Conservation (phyloP, 2,797 vertebrate genomes). For the Micromesistius poutassou region DNA sequence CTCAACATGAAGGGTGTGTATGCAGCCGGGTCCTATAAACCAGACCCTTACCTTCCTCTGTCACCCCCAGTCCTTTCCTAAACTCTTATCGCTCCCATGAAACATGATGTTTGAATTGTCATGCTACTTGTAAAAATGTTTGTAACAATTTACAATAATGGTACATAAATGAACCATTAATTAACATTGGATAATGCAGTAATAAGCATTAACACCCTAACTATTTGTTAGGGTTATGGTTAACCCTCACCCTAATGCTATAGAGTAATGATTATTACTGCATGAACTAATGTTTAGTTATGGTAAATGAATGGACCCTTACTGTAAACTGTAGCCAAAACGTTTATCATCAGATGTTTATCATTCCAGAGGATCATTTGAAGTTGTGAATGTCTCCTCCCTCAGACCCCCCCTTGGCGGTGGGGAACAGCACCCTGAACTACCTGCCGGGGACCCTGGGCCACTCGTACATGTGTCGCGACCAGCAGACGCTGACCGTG, state of each 20-base stretch:
- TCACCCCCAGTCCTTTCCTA: neutral
- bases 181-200: neutral
- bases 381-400: neutral
- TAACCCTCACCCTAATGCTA: too few relatives aligned
- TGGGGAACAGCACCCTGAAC: slow-evolving; percentile 72
- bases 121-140: neutral
- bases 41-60: neutral
- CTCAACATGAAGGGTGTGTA: slow-evolving; percentile 69
- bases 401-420: slow-evolving; percentile 43
- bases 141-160: neutral
- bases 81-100: neutral
- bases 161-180: neutral
- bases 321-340: too few relatives aligned
- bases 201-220: neutral
- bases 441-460: slow-evolving; percentile 80
- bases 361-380: neutral
- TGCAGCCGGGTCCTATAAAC: neutral
- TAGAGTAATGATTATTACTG: neutral
- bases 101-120: neutral
- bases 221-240: too few relatives aligned
- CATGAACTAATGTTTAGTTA: neutral
- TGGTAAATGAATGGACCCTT: too few relatives aligned
- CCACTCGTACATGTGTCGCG: slow-evolving; percentile 86
- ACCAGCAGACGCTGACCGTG: slow-evolving; percentile 79
- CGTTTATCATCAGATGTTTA: neutral